Evolutionary conservation across 2,888 invertebrate species (phyloP), one percentile per base, ranked within the genome.

Genomic region (Tachina fera): DNA sequence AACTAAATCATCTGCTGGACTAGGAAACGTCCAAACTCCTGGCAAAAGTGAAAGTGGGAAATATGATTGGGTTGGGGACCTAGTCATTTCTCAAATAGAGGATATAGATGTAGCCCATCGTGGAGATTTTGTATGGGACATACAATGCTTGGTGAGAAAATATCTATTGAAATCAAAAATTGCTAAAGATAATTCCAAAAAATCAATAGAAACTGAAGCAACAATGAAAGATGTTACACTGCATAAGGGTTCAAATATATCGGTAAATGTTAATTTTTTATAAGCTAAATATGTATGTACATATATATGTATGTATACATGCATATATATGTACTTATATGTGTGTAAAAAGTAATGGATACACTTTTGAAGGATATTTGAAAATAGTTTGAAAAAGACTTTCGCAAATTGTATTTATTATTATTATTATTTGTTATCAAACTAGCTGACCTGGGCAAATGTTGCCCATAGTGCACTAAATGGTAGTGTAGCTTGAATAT

Each of bases 181-280:
- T 0, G 16, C 56, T 11, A 56, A 1, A 0, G 45, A 58, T 31
- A 58, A 71, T 16, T 3, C 45, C 6, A 11, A 11, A 1, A 45
- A 58, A 45, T 11, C 47, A 13, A 47, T 14, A 1, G 58, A 60
- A 16, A 3, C n/a, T 0, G 53, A 41, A 39, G 51, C 82, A 84
- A 71, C 70, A 49, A 22, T 77, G 70, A 80, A 87, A 79, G 70
- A 82, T 81, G 63, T 86, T 77, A 53, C 61, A 53, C 16, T 70
- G 41, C 53, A 60, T 39, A 70, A 43, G 39, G 51, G 60, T 41
- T 71, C 71, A 14, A 61, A 70, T 79, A 63, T 75, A 43, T 41
- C 74, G 63, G 39, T 75, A 22, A 75, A 75, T 67, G 58, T 77
- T 1, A 77, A 68, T 45, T 68, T 77, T 77, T 47, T 67, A 68